Percentiles rank a stretch among this genome's conserved stretches.
Evolutionary conservation across 2,797 vertebrate species (phyloP).

Genomic region (Coregonus sp.): DNA sequence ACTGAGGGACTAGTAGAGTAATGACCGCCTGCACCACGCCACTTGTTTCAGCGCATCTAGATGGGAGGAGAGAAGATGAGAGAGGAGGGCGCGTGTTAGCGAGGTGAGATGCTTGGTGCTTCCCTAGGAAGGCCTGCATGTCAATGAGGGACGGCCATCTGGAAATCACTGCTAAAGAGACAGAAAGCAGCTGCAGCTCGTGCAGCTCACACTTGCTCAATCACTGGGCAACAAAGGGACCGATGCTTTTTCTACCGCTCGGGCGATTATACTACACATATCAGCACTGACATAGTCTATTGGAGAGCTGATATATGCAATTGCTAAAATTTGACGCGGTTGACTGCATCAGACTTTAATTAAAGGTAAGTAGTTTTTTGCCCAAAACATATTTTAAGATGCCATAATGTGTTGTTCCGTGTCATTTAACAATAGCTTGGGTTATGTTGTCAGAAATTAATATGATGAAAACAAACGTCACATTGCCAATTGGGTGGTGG

Average conservation of each 20-base stretch:
- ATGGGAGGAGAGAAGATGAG: background rate
- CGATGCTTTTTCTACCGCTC: slow-evolving; percentile 31
- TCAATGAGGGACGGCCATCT: background rate
- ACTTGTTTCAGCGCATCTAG: no score
- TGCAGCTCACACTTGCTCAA: slow-evolving; percentile 25
- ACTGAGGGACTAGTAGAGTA: no score
- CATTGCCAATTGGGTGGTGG: background rate
- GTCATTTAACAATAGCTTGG: background rate
- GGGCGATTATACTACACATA: background rate
- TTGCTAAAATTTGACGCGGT: background rate
- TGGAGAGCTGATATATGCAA: background rate
- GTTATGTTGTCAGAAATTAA: background rate
- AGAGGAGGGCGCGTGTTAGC: background rate
- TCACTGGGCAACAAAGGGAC: slow-evolving; percentile 65
- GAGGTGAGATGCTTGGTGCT: background rate
- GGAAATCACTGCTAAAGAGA: slow-evolving; percentile 61
- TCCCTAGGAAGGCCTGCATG: background rate
- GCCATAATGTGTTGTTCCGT: background rate
- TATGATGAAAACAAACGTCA: background rate
- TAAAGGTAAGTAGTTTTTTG: background rate
- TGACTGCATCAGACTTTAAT: slow-evolving; percentile 16
- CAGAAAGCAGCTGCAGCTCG: slow-evolving; percentile 56
- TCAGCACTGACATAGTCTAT: background rate
- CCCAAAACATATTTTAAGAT: background rate
- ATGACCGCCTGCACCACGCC: no score